Evolutionary conservation across 2,888 invertebrate genomes (phyloP), one percentile per base, ranked within the genome.

Genomic region (Eledona agricola): DNA sequence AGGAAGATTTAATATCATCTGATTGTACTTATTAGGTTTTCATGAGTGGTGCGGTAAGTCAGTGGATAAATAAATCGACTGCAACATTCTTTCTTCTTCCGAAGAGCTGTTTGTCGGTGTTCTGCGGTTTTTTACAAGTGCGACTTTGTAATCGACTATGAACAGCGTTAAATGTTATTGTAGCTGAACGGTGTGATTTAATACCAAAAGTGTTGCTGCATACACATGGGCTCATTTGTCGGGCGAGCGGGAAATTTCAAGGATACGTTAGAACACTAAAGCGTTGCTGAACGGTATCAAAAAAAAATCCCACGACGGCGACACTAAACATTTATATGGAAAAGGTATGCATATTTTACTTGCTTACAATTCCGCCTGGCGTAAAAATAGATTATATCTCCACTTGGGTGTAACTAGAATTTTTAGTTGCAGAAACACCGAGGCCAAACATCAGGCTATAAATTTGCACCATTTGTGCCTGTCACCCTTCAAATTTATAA

Each of bases 81-180:
- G 28, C 43, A 46, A 50, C 54, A 59, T 60, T 59, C 57, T 54
- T 56, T 45, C 25, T 5, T n/a, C n/a, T n/a, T n/a, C 35, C 23
- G 17, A 42, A 34, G 35, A 38, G 45, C 29, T 46, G 58, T 55
- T 58, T 62, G 61, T 57, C 57, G 55, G 54, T 55, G 37, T 60
- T 54, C 45, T 55, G 51, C 25, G 55, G 35, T 49, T 55, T 57
- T 55, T 58, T 55, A 58, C 49, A 56, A 40, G 23, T 50, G 46
- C 57, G 49, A 46, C 51, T 51, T 52, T 47, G 43, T 56, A 49
- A 60, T 58, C 40, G 53, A 32, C 51, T 49, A 59, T 45, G 54
- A 59, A 57, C 57, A 51, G 54, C 46, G 53, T 60, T 62, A 60
- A 64, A 66, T 60, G 64, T 59, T 60, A 63, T 63, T 56, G 59